These are phyloP conservation scores for Ceyx melanurus DNA, from an alignment of 2,113 vertebrate genomes.

Conservation along the genomic window DNA sequence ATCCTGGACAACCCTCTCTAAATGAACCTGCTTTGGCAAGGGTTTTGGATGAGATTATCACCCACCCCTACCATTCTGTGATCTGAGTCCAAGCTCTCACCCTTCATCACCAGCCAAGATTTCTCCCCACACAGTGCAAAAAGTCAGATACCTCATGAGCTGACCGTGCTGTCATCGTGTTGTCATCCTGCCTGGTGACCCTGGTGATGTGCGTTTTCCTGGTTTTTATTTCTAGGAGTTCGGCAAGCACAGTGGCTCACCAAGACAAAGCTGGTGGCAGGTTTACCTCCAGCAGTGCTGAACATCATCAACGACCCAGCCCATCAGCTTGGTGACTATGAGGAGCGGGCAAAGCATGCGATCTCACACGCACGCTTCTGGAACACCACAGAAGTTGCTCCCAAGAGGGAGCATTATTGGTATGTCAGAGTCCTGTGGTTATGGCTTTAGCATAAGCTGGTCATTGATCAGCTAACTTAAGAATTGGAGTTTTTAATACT, in stretches of 20 bases:
- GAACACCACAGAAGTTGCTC: constrained; percentile 76
- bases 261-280: constrained; percentile 84
- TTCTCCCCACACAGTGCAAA: neutral
- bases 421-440: constrained; percentile 37
- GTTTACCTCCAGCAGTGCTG: constrained; percentile 82
- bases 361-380: constrained; percentile 86
- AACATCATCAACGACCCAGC: constrained; percentile 54
- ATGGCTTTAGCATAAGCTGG: accelerated
- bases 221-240: constrained; percentile 76
- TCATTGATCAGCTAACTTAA: neutral
- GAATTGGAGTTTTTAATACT: neutral
- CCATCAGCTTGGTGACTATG: constrained; percentile 78
- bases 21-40: neutral
- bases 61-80: neutral
- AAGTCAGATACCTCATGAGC: accelerated
- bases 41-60: too few relatives aligned
- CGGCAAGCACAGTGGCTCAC: constrained; percentile 93
- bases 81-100: neutral
- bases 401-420: constrained; percentile 82
- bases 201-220: accelerated
- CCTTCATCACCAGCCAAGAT: neutral
- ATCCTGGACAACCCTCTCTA: neutral
- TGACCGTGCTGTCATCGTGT: accelerated
- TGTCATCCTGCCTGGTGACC: neutral
- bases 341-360: constrained; percentile 74